A percentile compares a stretch with the other conserved stretches of the same genome.
These are phyloP conservation scores for Saguinus midas DNA, from an alignment of 2,113 vertebrate species.

Conservation along the genomic window DNA sequence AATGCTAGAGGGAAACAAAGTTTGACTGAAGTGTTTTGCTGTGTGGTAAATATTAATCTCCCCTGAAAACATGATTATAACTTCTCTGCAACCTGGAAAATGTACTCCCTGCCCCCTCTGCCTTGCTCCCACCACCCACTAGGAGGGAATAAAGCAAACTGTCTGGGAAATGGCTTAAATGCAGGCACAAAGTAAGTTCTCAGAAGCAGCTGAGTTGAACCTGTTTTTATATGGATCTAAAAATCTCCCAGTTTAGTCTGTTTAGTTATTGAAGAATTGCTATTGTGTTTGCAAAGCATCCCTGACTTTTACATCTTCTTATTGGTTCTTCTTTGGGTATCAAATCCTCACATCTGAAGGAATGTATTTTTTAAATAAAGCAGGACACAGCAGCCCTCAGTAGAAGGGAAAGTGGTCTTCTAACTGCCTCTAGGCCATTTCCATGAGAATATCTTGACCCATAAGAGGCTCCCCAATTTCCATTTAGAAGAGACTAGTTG, in stretches of 20 bases:
- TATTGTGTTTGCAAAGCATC: background rate
- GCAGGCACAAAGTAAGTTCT: background rate
- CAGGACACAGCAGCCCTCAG: background rate
- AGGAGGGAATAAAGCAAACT: background rate
- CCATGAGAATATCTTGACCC: background rate
- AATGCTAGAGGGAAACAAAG: background rate
- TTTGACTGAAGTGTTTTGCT: background rate
- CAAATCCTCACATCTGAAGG: background rate
- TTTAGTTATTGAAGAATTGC: background rate
- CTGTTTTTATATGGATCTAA: background rate
- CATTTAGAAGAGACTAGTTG: background rate
- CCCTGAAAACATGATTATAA: background rate
- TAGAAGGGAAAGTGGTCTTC: background rate
- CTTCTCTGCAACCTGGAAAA: background rate
- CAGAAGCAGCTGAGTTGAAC: background rate
- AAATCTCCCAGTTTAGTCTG: background rate
- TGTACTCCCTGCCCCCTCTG: background rate
- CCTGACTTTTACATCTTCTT: background rate
- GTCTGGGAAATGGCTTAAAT: background rate
- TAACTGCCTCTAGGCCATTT: background rate
- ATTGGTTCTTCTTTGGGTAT: background rate
- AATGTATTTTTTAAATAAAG: constrained; percentile 1
- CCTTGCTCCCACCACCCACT: background rate
- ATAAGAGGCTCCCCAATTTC: background rate
- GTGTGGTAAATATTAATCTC: background rate